These are phyloP conservation scores for Idaea aversata DNA, from an alignment of 2,888 invertebrate species.

Conservation along the genomic window DNA sequence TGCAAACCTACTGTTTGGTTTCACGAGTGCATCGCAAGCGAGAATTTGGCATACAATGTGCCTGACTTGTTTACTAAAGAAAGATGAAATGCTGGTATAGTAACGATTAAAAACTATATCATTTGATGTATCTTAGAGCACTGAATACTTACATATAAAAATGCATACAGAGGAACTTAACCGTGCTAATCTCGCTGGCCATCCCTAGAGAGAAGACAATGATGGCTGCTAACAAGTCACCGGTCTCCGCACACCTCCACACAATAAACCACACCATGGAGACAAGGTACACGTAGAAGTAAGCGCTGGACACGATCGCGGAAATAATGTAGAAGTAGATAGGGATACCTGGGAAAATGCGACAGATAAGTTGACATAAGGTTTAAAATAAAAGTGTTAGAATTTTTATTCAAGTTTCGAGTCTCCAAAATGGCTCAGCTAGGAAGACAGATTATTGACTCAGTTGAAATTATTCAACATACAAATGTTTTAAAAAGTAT, in stretches of 20 bases:
- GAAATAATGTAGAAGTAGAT: conserved; percentile 34
- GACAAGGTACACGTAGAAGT: conserved; percentile 46
- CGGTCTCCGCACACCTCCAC: conserved; percentile 37
- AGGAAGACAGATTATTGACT: conserved; percentile 3
- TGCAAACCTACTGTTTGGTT: conserved; percentile 36
- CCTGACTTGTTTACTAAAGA: neutral
- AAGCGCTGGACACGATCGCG: conserved; percentile 22
- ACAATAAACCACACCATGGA: conserved; percentile 52
- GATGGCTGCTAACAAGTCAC: conserved; percentile 38
- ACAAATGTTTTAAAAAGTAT: conserved; percentile 13
- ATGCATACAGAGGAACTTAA: conserved; percentile 48
- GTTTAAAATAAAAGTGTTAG: too few species aligned
- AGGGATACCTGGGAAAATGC: conserved; percentile 34
- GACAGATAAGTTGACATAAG: neutral
- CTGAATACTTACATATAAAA: conserved; percentile 36
- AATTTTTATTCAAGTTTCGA: too few species aligned
- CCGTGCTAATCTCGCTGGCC: conserved; percentile 41
- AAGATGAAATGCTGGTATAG: neutral
- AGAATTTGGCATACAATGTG: conserved; percentile 37
- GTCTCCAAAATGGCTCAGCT: neutral
- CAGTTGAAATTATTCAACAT: neutral
- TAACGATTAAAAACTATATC: neutral
- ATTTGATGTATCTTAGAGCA: neutral
- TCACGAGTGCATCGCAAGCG: conserved; percentile 34
- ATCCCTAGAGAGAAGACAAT: conserved; percentile 44